Conservation (phyloP, 2,888 invertebrate species). For the Lacanobia oleracea region DNA sequence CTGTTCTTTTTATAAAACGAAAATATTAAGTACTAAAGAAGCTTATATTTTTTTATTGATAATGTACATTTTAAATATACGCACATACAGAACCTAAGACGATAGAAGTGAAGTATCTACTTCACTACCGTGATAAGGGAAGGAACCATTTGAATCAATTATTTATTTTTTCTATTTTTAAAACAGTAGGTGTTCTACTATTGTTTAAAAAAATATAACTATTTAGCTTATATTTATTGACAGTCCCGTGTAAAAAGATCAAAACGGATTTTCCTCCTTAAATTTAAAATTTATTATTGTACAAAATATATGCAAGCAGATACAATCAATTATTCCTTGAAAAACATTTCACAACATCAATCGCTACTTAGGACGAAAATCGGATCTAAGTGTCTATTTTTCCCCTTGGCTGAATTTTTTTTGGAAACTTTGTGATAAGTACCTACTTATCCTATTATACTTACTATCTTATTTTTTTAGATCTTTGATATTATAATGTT, state of each 20-base stretch:
- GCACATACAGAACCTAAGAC: too few species aligned
- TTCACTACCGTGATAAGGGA: neutral
- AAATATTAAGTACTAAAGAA: too few species aligned
- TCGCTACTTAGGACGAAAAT: conserved; percentile 10
- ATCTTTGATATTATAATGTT: neutral
- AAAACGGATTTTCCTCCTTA: neutral
- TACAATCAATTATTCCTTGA: neutral
- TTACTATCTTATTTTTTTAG: neutral
- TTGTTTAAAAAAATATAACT: neutral
- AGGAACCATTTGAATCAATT: conserved; percentile 5
- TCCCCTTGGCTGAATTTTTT: neutral
- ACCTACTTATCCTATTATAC: too few species aligned
- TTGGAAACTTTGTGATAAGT: neutral
- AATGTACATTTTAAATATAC: too few species aligned
- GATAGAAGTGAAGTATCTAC: too few species aligned
- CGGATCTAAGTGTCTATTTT: conserved; percentile 2
- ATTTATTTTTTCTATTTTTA: neutral
- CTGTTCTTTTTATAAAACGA: too few species aligned
- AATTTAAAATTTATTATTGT: neutral
- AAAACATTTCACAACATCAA: conserved; percentile 19
- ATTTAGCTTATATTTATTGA: neutral
- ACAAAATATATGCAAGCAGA: conserved; percentile 3
- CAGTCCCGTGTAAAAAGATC: neutral
- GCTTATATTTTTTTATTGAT: too few species aligned
- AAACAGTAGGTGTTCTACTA: neutral